A percentile compares a stretch with the other conserved stretches of the same genome.
These are phyloP conservation scores for Drosophila parvula DNA, from an alignment of 1,140 invertebrate species.

Conservation along the genomic window DNA sequence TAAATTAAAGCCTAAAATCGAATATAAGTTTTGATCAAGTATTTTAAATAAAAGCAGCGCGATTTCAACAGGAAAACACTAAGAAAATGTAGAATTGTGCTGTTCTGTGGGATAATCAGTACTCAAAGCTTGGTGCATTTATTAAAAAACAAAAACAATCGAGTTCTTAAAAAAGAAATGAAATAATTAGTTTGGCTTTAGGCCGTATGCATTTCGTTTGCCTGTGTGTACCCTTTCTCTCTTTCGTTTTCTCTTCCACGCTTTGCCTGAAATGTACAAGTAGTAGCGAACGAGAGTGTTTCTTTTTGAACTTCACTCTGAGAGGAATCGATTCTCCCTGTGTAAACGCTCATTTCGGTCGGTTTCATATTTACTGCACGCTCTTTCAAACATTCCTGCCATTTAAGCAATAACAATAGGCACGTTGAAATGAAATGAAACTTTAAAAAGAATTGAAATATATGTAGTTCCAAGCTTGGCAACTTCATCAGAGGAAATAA, in stretches of 20 bases:
- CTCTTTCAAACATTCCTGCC: conserved; percentile 15
- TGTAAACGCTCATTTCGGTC: neutral
- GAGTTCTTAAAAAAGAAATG: too few species aligned
- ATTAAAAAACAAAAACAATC: too few species aligned
- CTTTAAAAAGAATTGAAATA: conserved; percentile 35
- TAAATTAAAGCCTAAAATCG: neutral
- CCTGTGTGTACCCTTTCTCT: too few species aligned
- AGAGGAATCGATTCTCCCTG: neutral
- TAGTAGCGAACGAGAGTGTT: neutral
- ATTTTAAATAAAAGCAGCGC: too few species aligned
- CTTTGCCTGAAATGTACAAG: neutral
- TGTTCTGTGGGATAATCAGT: too few species aligned
- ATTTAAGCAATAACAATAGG: conserved; percentile 49
- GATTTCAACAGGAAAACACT: too few species aligned
- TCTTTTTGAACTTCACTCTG: neutral
- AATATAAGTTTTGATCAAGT: neutral
- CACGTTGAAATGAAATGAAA: conserved; percentile 28
- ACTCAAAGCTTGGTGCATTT: too few species aligned
- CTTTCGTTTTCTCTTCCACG: neutral
- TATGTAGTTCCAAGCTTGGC: conserved; percentile 40
- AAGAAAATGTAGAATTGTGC: too few species aligned
- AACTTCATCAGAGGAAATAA: conserved; percentile 5
- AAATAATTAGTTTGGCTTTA: too few species aligned
- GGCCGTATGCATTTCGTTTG: too few species aligned
- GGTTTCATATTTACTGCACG: conserved; percentile 9